Evolutionary conservation across 2,113 vertebrate species (phyloP).

Genomic region (Platysteira castanea): DNA sequence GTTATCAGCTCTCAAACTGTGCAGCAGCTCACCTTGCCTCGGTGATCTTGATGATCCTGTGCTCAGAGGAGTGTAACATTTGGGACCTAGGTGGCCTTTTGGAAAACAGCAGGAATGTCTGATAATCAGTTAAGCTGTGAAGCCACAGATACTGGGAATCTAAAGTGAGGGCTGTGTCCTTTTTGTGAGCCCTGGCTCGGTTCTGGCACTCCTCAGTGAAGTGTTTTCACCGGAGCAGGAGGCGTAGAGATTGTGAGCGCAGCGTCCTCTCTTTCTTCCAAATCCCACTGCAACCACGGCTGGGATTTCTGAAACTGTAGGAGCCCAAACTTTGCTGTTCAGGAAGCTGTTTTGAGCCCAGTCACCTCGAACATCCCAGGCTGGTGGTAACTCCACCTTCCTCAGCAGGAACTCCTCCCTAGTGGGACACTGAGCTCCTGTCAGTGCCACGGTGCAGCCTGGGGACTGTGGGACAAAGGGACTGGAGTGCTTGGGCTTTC

Average conservation of each 20-base stretch:
- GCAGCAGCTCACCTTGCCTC: background rate
- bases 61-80: background rate
- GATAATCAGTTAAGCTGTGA: background rate
- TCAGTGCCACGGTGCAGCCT: fast-evolving
- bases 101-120: background rate
- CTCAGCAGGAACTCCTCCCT: background rate
- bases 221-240: background rate
- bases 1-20: background rate
- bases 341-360: background rate
- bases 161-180: background rate
- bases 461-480: background rate
- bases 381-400: background rate
- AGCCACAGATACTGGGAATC: background rate
- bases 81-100: background rate
- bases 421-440: fast-evolving
- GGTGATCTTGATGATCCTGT: background rate
- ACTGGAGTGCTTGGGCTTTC: background rate
- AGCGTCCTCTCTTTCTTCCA: background rate
- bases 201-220: background rate
- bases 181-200: background rate
- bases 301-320: background rate
- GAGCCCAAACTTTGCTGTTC: background rate
- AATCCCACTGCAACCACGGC: background rate
- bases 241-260: fast-evolving
- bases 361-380: background rate